Conservation (phyloP, 2,797 vertebrate species). For the Alfaro cultratus region DNA sequence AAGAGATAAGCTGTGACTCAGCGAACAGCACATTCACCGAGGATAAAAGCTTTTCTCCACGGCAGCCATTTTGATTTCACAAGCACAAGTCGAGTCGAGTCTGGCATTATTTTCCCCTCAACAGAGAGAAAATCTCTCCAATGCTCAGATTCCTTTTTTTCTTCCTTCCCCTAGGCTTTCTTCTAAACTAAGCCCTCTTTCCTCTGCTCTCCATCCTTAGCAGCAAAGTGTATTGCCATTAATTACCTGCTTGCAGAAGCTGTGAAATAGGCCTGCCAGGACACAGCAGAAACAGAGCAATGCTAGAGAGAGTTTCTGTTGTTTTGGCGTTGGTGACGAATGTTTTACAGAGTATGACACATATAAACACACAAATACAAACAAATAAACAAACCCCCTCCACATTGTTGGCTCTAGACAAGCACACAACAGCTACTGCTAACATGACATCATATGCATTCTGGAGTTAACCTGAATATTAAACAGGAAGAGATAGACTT, state of each 20-base stretch:
- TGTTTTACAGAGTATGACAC: conserved; percentile 29
- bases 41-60: conserved; percentile 67
- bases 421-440: not conserved
- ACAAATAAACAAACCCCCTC: not conserved
- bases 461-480: conserved; percentile 55
- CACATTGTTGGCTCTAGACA: conserved; percentile 39
- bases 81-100: conserved; percentile 49
- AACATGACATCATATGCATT: conserved; percentile 46
- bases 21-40: conserved; percentile 64
- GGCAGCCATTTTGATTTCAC: conserved; percentile 79
- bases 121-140: conserved; percentile 39
- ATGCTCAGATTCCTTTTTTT: conserved; percentile 9
- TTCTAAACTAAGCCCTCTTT: conserved; percentile 31
- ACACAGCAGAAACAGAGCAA: conserved; percentile 45
- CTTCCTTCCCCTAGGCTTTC: not conserved
- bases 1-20: conserved; percentile 76
- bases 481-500: conserved; percentile 36
- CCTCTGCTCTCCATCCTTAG: conserved; percentile 38
- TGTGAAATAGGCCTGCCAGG: conserved; percentile 58
- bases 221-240: conserved; percentile 56
- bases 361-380: conserved; percentile 12
- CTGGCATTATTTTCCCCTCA: conserved; percentile 34
- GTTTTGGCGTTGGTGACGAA: conserved; percentile 39
- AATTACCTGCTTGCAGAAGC: conserved; percentile 68
- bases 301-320: conserved; percentile 37